phyloP scores from a whole-genome alignment of 1,140 invertebrate genomes.

The Contarinia nasturtii region DNA sequence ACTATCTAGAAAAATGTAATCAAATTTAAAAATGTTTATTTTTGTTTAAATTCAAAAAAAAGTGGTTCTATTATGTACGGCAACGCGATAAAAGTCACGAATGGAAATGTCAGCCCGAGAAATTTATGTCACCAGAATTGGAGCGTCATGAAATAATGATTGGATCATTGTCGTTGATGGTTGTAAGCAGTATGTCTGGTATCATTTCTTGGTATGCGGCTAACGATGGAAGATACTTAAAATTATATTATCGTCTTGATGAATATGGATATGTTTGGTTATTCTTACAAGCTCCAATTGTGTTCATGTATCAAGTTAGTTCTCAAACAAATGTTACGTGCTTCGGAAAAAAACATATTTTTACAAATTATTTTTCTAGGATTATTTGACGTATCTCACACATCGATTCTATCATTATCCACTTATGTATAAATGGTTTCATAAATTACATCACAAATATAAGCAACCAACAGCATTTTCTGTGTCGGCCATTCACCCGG shows the following conservation, averaged over 20 bases:
- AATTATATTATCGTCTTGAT: constrained; percentile 38
- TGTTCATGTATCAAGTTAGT: constrained; percentile 40
- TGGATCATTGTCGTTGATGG: constrained; percentile 34
- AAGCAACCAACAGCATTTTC: constrained; percentile 57
- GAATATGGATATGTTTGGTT: constrained; percentile 46
- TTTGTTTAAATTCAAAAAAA: constrained; percentile 6
- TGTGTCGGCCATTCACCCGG: constrained; percentile 51
- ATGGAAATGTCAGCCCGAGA: constrained; percentile 57
- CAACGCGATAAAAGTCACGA: constrained; percentile 34
- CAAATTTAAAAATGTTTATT: not conserved
- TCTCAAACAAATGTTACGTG: constrained; percentile 4
- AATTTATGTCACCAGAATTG: constrained; percentile 41
- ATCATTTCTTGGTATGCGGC: constrained; percentile 40
- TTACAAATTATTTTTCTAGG: constrained; percentile 26
- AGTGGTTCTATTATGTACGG: constrained; percentile 51
- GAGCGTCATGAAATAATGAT: constrained; percentile 47
- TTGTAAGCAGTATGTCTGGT: constrained; percentile 32
- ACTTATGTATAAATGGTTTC: constrained; percentile 47
- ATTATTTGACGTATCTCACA: constrained; percentile 44
- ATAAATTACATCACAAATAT: constrained; percentile 56
- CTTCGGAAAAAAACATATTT: not conserved
- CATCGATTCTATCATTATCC: constrained; percentile 48
- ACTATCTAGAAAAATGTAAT: constrained; percentile 6
- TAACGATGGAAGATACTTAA: constrained; percentile 38
- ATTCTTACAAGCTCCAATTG: constrained; percentile 38